A percentile compares a stretch with the other conserved stretches of the same genome.
Conservation (phyloP, 1,140 invertebrate species). For the Carposina sasakii region DNA sequence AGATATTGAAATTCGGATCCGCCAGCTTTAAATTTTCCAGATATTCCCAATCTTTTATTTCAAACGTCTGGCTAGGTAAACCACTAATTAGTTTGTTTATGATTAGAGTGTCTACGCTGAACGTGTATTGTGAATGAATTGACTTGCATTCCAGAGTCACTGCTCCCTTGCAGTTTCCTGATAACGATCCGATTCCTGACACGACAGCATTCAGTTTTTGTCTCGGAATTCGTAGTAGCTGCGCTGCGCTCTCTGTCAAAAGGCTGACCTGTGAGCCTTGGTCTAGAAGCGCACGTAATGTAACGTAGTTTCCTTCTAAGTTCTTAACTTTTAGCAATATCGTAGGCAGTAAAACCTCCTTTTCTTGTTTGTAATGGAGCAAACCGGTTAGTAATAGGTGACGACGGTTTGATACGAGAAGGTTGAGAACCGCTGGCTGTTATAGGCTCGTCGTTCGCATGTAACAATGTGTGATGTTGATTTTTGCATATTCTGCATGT, state of each 20-base stretch:
- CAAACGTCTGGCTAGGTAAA: conserved; percentile 20
- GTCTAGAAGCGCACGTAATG: conserved; percentile 11
- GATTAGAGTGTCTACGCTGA: conserved; percentile 14
- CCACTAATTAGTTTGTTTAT: conserved; percentile 15
- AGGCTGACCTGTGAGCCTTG: conserved; percentile 15
- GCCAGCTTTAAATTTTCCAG: conserved; percentile 14
- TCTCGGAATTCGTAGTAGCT: conserved; percentile 14
- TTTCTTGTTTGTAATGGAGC: too few species aligned
- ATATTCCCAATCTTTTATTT: conserved; percentile 7
- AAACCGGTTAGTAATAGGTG: too few species aligned
- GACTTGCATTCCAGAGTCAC: conserved; percentile 8
- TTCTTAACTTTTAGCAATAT: too few species aligned
- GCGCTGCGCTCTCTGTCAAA: conserved; percentile 14
- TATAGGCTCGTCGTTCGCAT: too few species aligned
- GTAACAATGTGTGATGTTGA: too few species aligned
- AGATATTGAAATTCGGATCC: conserved; percentile 13
- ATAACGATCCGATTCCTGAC: conserved; percentile 11
- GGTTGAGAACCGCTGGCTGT: too few species aligned
- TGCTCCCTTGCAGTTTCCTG: conserved; percentile 15
- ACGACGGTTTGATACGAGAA: too few species aligned
- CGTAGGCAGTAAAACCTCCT: too few species aligned
- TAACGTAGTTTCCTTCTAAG: too few species aligned
- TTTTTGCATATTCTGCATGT: too few species aligned
- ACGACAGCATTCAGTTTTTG: conserved; percentile 9
- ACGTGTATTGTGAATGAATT: conserved; percentile 7